These are phyloP conservation scores for Thysanoteuthis rhombus DNA, from an alignment of 2,888 invertebrate genomes.

Conservation along the genomic window DNA sequence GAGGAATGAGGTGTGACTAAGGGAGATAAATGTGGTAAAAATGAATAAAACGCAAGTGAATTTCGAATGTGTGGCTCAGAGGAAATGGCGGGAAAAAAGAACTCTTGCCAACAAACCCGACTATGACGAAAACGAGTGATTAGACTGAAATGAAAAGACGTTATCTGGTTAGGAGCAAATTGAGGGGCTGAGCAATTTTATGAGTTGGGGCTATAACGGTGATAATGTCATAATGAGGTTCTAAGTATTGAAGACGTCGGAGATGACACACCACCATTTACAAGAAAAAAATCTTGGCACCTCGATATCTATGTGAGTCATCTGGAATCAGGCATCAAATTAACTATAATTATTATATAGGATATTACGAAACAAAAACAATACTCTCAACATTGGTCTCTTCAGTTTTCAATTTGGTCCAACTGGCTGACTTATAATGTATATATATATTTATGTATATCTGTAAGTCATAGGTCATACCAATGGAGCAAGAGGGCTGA, in stretches of 20 bases:
- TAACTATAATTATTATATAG: background rate
- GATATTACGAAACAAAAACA: background rate
- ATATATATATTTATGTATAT: too few relatives aligned
- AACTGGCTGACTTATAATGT: too few relatives aligned
- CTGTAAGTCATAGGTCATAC: too few relatives aligned
- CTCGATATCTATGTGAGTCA: background rate
- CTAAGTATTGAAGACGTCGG: background rate
- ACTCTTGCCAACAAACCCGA: background rate
- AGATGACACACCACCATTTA: background rate
- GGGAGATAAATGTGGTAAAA: background rate
- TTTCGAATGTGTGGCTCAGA: background rate
- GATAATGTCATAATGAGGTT: background rate
- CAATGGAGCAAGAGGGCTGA: too few relatives aligned
- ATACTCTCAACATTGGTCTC: too few relatives aligned
- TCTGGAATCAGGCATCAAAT: background rate
- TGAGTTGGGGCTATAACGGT: background rate
- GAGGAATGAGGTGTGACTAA: background rate
- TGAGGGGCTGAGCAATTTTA: background rate
- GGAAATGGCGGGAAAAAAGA: background rate
- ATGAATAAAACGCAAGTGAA: background rate
- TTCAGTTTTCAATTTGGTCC: too few relatives aligned
- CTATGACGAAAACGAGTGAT: background rate
- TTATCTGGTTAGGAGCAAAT: background rate
- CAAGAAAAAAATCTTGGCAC: background rate
- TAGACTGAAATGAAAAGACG: background rate